These are phyloP conservation scores for Darevskia nairensis DNA, from an alignment of 2,797 vertebrate species.

Conservation along the genomic window DNA sequence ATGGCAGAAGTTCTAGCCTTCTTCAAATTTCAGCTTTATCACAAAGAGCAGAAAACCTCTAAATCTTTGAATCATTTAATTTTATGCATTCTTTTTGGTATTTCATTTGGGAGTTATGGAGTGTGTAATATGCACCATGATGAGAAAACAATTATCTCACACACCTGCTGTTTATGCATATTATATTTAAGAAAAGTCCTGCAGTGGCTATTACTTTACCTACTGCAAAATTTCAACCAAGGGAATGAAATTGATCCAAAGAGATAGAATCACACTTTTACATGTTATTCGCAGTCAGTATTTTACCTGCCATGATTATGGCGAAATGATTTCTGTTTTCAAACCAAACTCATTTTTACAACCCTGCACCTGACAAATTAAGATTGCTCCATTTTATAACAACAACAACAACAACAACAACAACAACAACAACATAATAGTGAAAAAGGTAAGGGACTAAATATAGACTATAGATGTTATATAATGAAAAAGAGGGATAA, in stretches of 20 bases:
- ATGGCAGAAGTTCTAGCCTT: constrained; percentile 33
- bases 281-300: background rate
- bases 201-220: constrained; percentile 49
- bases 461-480: background rate
- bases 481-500: background rate
- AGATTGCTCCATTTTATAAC: constrained; percentile 46
- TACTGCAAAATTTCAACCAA: constrained; percentile 44
- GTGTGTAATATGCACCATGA: constrained; percentile 76
- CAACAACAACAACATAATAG: background rate
- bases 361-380: constrained; percentile 23
- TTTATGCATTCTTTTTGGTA: constrained; percentile 72
- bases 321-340: constrained; percentile 31
- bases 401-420: no score
- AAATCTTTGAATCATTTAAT: constrained; percentile 73
- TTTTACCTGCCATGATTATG: background rate
- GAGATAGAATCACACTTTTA: constrained; percentile 36
- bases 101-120: constrained; percentile 75
- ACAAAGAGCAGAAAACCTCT: constrained; percentile 53
- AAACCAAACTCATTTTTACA: constrained; percentile 51
- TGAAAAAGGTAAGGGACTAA: constrained; percentile 1
- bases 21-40: constrained; percentile 57
- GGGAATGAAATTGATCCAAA: constrained; percentile 48
- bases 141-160: constrained; percentile 74
- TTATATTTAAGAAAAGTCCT: constrained; percentile 39
- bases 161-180: constrained; percentile 70